A percentile compares a stretch with the other conserved stretches of the same genome.
Evolutionary conservation across 2,113 vertebrate genomes (phyloP).

Genomic region (Sebastes fasciatus): DNA sequence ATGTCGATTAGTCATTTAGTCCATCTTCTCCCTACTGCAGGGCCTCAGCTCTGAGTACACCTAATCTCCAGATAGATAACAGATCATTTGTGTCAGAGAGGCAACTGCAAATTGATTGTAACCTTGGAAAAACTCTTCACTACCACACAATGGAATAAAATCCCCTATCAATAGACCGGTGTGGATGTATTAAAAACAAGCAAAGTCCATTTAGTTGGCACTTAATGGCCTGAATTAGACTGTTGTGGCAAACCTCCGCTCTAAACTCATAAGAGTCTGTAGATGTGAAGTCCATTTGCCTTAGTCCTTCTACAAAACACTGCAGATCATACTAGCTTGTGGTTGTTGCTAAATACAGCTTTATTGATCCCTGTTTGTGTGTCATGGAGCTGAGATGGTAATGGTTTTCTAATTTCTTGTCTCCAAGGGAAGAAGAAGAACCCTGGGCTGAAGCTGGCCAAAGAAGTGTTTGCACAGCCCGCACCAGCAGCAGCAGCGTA

Average conservation of each 20-base stretch:
- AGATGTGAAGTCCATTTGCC: constrained; percentile 3
- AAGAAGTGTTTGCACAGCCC: constrained; percentile 92
- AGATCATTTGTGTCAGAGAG: constrained; percentile 30
- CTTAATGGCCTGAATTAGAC: not conserved
- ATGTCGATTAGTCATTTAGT: constrained; percentile 65
- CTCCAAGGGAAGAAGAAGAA: constrained; percentile 88
- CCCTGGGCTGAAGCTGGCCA: constrained; percentile 93
- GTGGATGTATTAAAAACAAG: constrained; percentile 4
- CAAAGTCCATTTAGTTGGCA: not conserved
- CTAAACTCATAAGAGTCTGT: not conserved
- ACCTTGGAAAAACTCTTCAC: constrained; percentile 12
- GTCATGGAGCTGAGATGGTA: not conserved
- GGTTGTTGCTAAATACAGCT: constrained; percentile 12
- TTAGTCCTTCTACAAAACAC: not conserved
- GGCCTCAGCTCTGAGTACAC: constrained; percentile 54
- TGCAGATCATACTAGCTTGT: not conserved
- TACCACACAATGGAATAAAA: constrained; percentile 6
- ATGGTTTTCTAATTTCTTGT: constrained; percentile 15
- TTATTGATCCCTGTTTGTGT: not conserved
- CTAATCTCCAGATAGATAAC: constrained; percentile 67
- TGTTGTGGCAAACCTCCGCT: not conserved
- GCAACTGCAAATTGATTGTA: constrained; percentile 31
- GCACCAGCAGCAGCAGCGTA: constrained; percentile 91
- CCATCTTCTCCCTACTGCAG: constrained; percentile 50
- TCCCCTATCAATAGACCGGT: not conserved